Evolutionary conservation across 2,113 vertebrate species (phyloP).

Genomic region (Urocolius indicus): DNA sequence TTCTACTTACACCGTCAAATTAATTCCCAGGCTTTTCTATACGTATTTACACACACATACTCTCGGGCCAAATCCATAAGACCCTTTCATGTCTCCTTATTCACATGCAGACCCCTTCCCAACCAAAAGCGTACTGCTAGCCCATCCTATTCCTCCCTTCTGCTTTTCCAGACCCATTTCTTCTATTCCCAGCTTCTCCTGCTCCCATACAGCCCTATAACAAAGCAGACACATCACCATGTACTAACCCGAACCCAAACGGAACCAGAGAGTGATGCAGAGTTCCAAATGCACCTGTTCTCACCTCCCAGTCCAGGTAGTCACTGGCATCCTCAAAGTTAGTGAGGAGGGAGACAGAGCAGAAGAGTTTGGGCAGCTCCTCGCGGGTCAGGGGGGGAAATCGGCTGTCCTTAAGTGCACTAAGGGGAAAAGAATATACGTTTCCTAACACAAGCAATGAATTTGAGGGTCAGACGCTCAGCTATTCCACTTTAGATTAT

Average conservation of each 20-base stretch:
- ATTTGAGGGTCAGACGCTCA: not conserved
- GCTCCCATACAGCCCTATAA: constrained; percentile 55
- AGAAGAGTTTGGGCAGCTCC: constrained; percentile 89
- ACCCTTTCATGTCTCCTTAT: not conserved
- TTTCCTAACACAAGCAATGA: not conserved
- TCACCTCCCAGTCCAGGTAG: constrained; percentile 90
- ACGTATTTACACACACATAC: not conserved
- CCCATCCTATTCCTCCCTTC: not conserved
- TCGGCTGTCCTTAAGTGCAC: constrained; percentile 90
- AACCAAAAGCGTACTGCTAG: not conserved
- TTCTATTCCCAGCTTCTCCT: not conserved
- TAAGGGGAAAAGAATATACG: constrained; percentile 56
- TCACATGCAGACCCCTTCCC: not conserved
- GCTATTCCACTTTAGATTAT: not conserved
- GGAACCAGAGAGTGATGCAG: constrained; percentile 78
- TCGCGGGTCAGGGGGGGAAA: constrained; percentile 87
- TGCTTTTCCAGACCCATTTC: not conserved
- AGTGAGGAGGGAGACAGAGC: constrained; percentile 89
- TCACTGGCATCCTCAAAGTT: constrained; percentile 89
- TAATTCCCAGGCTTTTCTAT: not conserved
- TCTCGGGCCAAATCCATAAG: not conserved
- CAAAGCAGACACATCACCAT: constrained; percentile 77
- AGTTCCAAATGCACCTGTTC: constrained; percentile 82
- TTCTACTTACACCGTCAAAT: not conserved
- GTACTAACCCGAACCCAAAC: constrained; percentile 84